Conservation (phyloP, 2,888 invertebrate species). For the Zygothrica quintamaculata region DNA sequence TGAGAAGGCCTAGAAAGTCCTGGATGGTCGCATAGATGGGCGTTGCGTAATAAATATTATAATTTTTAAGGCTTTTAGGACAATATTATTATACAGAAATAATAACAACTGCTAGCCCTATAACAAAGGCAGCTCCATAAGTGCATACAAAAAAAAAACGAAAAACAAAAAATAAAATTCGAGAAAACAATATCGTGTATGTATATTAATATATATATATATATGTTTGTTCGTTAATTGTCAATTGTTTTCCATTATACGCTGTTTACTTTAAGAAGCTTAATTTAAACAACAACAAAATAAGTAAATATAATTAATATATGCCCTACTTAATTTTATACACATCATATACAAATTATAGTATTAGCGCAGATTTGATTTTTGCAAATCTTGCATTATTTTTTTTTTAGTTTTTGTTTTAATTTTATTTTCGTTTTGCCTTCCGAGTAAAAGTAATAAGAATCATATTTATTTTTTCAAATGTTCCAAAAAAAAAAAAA, state of each 20-base stretch:
- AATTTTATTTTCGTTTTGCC: conserved; percentile 37
- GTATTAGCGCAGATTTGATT: conserved; percentile 73
- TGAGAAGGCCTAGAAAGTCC: conserved; percentile 31
- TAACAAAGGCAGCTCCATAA: conserved; percentile 23
- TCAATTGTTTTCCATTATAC: conserved; percentile 32
- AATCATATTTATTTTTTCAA: no score
- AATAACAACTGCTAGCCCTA: conserved; percentile 31
- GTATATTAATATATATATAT: no score
- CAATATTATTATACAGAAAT: conserved; percentile 70
- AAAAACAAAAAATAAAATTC: conserved; percentile 16
- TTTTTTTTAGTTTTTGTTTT: conserved; percentile 31
- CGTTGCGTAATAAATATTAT: conserved; percentile 46
- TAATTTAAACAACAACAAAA: no score
- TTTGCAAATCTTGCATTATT: conserved; percentile 67
- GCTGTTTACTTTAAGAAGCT: conserved; percentile 43
- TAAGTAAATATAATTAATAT: conserved; percentile 42
- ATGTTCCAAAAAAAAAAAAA: conserved; percentile 20
- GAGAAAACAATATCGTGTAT: conserved; percentile 34
- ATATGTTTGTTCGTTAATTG: conserved; percentile 21
- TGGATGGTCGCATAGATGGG: conserved; percentile 22
- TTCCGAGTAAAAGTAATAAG: no score
- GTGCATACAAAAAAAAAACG: conserved; percentile 37
- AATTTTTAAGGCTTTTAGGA: conserved; percentile 74
- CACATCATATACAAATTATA: conserved; percentile 48
- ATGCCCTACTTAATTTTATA: conserved; percentile 50